A percentile compares a stretch with the other conserved stretches of the same genome.
These are phyloP conservation scores for Argyresthia albistria DNA, from an alignment of 2,888 invertebrate genomes.

Conservation along the genomic window DNA sequence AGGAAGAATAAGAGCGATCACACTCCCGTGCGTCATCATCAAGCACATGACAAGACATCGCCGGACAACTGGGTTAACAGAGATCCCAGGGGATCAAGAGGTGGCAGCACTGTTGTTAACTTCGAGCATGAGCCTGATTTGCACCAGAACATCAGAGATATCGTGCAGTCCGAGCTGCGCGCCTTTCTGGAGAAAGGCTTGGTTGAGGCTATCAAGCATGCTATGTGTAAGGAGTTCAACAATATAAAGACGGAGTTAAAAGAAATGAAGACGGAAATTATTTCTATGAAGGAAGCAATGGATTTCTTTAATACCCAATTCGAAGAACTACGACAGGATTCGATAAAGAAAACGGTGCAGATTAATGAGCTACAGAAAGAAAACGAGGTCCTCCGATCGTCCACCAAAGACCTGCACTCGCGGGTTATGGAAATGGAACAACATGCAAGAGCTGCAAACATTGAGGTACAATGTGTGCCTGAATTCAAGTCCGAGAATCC, in stretches of 20 bases:
- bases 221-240: too few species aligned
- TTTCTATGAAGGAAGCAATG: background rate
- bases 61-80: too few species aligned
- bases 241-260: background rate
- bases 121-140: too few species aligned
- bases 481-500: conserved; percentile 11
- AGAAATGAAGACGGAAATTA: background rate
- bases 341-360: background rate
- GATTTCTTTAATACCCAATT: background rate
- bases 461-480: conserved; percentile 12
- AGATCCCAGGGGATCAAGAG: too few species aligned
- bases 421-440: conserved; percentile 10
- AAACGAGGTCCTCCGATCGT: background rate
- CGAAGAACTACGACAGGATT: background rate
- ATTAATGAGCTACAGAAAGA: background rate
- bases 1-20: too few species aligned
- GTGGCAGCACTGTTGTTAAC: too few species aligned
- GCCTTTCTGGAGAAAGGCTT: too few species aligned
- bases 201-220: too few species aligned
- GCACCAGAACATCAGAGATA: too few species aligned
- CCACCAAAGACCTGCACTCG: background rate
- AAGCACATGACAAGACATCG: too few species aligned
- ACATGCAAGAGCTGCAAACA: conserved; percentile 6
- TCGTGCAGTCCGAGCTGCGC: too few species aligned
- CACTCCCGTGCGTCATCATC: too few species aligned